phyloP scores from a whole-genome alignment of 1,140 invertebrate species.

The Augochlora pura region DNA sequence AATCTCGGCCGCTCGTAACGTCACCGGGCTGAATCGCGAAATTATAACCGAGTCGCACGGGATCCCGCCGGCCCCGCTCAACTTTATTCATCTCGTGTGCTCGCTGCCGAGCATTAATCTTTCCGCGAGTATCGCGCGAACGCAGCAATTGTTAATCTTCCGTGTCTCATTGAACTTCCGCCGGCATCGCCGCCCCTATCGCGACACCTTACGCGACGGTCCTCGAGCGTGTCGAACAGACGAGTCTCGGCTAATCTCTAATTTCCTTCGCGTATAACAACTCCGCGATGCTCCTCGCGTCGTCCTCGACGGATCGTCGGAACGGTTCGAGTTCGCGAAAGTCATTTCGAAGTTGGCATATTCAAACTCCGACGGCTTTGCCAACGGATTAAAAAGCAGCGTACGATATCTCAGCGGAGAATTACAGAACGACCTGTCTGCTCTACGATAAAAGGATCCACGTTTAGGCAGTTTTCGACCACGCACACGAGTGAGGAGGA shows the following conservation, averaged over 20 bases:
- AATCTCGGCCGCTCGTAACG: slow-evolving; percentile 7
- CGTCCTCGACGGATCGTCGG: neutral
- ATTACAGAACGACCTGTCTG: too few species aligned
- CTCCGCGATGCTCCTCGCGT: neutral
- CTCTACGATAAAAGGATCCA: too few species aligned
- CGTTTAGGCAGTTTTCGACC: too few species aligned
- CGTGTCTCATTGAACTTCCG: neutral
- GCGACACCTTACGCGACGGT: neutral
- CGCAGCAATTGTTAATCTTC: slow-evolving; percentile 5
- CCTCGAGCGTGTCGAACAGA: neutral
- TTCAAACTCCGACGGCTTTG: too few species aligned
- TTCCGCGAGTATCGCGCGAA: neutral
- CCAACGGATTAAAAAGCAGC: too few species aligned
- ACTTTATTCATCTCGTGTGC: slow-evolving; percentile 25
- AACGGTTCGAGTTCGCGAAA: too few species aligned
- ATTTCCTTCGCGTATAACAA: neutral
- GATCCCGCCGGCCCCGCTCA: neutral
- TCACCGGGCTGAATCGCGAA: neutral
- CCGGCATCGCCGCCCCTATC: neutral
- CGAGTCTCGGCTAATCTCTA: neutral
- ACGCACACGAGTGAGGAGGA: slow-evolving; percentile 1
- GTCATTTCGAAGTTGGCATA: too few species aligned
- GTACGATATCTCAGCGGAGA: too few species aligned
- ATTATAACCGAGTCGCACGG: neutral
- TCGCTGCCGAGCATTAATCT: slow-evolving; percentile 12